Evolutionary conservation across 2,113 vertebrate genomes (phyloP).

Genomic region (Sigmodon hispidus): DNA sequence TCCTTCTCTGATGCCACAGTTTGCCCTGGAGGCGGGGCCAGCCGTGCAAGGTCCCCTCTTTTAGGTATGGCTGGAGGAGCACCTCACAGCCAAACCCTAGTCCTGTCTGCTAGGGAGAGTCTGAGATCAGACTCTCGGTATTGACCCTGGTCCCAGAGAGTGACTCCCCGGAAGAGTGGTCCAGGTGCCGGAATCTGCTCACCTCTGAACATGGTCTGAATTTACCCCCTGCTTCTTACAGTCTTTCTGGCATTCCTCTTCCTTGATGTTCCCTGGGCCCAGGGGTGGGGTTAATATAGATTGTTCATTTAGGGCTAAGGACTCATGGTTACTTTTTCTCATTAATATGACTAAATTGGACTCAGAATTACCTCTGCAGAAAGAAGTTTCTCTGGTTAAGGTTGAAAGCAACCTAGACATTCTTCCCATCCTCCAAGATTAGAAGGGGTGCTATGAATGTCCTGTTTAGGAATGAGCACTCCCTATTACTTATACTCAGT

Average conservation of each 20-base stretch:
- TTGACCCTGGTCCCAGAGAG: too few relatives aligned
- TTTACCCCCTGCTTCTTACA: background rate
- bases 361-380: background rate
- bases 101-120: too few relatives aligned
- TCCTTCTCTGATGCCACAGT: too few relatives aligned
- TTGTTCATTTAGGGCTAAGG: background rate
- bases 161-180: too few relatives aligned
- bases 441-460: background rate
- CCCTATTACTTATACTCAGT: background rate
- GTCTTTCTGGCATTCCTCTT: background rate
- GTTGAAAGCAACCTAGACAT: background rate
- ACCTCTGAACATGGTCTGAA: too few relatives aligned
- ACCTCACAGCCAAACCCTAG: too few relatives aligned
- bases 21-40: too few relatives aligned
- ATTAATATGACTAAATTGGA: background rate
- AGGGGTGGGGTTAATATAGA: background rate
- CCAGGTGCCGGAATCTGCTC: too few relatives aligned
- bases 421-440: background rate
- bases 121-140: too few relatives aligned
- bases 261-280: background rate
- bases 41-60: too few relatives aligned
- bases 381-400: background rate
- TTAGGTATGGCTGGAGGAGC: too few relatives aligned
- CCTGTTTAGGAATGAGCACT: background rate
- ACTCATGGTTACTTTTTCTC: background rate